Evolutionary conservation across 2,113 vertebrate species (phyloP).

Genomic region (Phalacrocorax brasilianus): DNA sequence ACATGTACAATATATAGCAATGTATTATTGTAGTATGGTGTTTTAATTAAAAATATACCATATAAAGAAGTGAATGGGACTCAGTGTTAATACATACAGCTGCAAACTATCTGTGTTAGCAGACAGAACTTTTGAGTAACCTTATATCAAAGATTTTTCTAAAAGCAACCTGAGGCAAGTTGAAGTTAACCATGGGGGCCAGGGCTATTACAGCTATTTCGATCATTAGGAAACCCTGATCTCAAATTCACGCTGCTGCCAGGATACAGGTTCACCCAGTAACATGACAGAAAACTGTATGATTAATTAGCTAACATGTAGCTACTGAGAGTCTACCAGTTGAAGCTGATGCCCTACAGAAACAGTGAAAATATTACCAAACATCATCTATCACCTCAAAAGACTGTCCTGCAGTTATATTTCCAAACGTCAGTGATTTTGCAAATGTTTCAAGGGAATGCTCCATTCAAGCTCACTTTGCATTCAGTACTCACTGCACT

Average conservation of each 20-base stretch:
- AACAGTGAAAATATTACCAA: background rate
- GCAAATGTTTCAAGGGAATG: background rate
- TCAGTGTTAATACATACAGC: background rate
- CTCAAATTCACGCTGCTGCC: conserved; percentile 11
- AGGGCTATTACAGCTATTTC: background rate
- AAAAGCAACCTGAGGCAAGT: background rate
- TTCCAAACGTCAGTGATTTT: background rate
- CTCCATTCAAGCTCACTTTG: background rate
- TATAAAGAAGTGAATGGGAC: background rate
- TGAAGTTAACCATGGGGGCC: background rate
- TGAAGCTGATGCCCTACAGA: background rate
- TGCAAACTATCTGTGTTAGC: background rate
- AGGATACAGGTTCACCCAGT: background rate
- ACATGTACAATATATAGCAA: background rate
- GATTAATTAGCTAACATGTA: conserved; percentile 47
- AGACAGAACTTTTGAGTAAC: background rate
- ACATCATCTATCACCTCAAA: background rate
- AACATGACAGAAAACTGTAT: background rate
- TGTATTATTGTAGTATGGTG: background rate
- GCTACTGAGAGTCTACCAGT: background rate
- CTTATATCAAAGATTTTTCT: background rate
- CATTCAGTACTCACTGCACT: background rate
- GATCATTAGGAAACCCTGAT: background rate
- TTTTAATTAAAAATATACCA: background rate
- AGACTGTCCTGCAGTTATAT: background rate